Percentiles rank a stretch among this genome's conserved stretches.
Evolutionary conservation across 2,888 invertebrate species (phyloP).

Genomic region (Conistra vaccinii): DNA sequence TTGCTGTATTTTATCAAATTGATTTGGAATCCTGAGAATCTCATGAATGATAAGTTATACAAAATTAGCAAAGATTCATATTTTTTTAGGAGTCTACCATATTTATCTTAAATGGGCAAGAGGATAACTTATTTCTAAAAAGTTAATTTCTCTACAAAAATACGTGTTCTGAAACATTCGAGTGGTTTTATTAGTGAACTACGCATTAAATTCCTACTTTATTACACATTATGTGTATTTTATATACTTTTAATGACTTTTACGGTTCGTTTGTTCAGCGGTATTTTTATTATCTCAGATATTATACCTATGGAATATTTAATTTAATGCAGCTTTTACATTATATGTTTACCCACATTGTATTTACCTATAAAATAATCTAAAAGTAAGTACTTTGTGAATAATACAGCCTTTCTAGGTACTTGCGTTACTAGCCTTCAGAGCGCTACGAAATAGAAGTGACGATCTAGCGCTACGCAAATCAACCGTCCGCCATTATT

Average conservation of each 20-base stretch:
- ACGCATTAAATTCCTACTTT: slow-evolving; percentile 38
- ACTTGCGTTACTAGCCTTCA: too few species aligned
- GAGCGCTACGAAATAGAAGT: slow-evolving; percentile 10
- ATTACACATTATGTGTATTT: slow-evolving; percentile 30
- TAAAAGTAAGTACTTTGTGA: neutral
- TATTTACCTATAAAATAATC: neutral
- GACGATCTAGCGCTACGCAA: neutral
- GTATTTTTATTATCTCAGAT: slow-evolving; percentile 43
- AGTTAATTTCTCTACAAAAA: slow-evolving; percentile 7
- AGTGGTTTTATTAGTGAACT: slow-evolving; percentile 37
- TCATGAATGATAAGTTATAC: slow-evolving; percentile 12
- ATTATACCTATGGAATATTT: slow-evolving; percentile 8
- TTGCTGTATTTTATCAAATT: slow-evolving; percentile 1
- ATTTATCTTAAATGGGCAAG: neutral
- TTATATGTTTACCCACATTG: neutral
- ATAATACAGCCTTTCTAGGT: neutral
- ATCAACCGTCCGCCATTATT: neutral
- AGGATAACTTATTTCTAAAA: neutral
- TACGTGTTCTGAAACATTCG: slow-evolving; percentile 23
- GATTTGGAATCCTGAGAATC: slow-evolving; percentile 5
- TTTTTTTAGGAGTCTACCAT: neutral
- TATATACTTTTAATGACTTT: slow-evolving; percentile 44
- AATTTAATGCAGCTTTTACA: neutral
- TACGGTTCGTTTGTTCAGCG: slow-evolving; percentile 43
- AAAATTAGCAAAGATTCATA: slow-evolving; percentile 12